Evolutionary conservation across 2,888 invertebrate genomes (phyloP), one percentile per base, ranked within the genome.

Genomic region (Tenthredo amoena): DNA sequence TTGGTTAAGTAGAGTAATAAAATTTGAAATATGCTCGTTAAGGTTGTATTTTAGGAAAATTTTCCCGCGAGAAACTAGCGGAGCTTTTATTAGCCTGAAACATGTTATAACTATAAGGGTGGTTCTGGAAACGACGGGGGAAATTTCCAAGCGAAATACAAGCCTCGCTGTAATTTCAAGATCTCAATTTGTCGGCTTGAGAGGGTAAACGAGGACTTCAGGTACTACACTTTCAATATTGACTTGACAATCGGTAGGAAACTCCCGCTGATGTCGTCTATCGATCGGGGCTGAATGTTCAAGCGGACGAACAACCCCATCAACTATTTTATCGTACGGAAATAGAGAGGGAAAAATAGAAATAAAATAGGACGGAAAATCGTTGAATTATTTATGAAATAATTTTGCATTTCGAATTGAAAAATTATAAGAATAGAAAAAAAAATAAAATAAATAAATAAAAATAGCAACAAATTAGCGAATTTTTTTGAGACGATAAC

Each of bases 11-110:
- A 90, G 90, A 89, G 90, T 91, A 90, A 92, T 92, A 91, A 92
- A 92, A 92, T 91, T 92, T 92, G 91, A 92, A 93, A 92, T 93
- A 92, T 91, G 91, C 91, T 91, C 91, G 90, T 92, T 91, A 92
- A 90, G 90, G 90, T 87, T 62, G 37, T 40, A 40, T n/a, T 34
- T 26, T 26, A 47, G 26, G 34, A 55, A 55, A 55, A 55, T 74
- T 34, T 47, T 34, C 26, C 26, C 43, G 26, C 6, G n/a, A 31
- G 31, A 77, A 21, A 21, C 34, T 47, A 40, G 7, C 71, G 37
- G 1, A 6, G 77, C 31, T 77, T 77, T 77, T 47, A 77, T 77
- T 77, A 55, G 31, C 77, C 37, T 10, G 26, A 12, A 43, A 40
- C 43, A n/a, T 26, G 43, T 1, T 9, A 43, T 21, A 2, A 43